Percentiles rank a stretch among this genome's conserved stretches.
Evolutionary conservation across 2,888 invertebrate genomes (phyloP).

Genomic region (Noctua comes): DNA sequence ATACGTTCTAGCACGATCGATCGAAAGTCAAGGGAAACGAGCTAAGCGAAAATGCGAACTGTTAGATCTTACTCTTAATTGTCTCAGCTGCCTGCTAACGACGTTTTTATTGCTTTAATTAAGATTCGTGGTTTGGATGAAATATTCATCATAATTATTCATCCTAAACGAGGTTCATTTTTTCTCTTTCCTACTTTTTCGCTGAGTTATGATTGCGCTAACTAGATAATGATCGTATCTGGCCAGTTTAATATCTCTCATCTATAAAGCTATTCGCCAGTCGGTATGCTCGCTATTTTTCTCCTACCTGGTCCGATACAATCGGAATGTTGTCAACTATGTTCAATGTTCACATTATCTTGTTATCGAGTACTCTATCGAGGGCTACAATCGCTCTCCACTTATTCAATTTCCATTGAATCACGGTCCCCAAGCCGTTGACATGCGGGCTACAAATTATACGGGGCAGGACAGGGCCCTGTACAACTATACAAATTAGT

Average conservation of each 20-base stretch:
- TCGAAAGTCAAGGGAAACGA: conserved; percentile 65
- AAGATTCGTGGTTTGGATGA: conserved; percentile 32
- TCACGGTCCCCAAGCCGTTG: conserved; percentile 63
- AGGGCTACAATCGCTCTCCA: conserved; percentile 64
- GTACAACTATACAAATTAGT: conserved; percentile 78
- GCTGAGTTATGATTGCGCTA: conserved; percentile 27
- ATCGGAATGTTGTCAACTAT: conserved; percentile 62
- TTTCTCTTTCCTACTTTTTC: conserved; percentile 10
- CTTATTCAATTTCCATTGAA: conserved; percentile 70
- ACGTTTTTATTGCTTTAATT: conserved; percentile 51
- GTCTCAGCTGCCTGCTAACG: conserved; percentile 39
- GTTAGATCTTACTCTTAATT: conserved; percentile 40
- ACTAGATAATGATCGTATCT: conserved; percentile 28
- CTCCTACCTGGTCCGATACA: conserved; percentile 45
- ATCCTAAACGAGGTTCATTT: conserved; percentile 36
- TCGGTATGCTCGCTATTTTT: conserved; percentile 54
- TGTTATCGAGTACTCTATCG: conserved; percentile 61
- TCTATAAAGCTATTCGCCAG: conserved; percentile 30
- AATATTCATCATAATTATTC: conserved; percentile 48
- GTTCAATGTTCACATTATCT: conserved; percentile 58
- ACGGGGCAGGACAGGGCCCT: conserved; percentile 70
- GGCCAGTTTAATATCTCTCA: conserved; percentile 26
- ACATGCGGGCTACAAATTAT: conserved; percentile 75
- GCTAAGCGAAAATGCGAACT: conserved; percentile 58
- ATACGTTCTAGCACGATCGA: conserved; percentile 46